Evolutionary conservation across 2,888 invertebrate genomes (phyloP), one percentile per base, ranked within the genome.

Genomic region (Leuctra nigra): DNA sequence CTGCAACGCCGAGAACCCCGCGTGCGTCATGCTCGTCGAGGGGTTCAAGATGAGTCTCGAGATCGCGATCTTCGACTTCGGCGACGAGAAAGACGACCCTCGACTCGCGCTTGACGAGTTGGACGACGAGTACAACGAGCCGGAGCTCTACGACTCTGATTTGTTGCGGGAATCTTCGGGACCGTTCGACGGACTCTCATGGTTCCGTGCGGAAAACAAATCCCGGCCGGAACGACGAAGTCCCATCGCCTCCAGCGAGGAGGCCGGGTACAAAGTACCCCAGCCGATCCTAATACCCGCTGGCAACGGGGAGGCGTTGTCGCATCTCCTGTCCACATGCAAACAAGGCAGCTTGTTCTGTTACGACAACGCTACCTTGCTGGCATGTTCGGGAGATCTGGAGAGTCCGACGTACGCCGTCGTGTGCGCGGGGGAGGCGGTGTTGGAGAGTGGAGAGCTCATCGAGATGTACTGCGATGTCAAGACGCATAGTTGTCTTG

Each of bases 331-430:
- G 35, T 18, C 14, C 7, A 33, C 16, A 16, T 50, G 50, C 35
- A 22, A 33, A 20, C 18, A 18, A 2, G 50, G 50, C 2, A 35
- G 50, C 6, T 33, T 50, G 20, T 29, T 35, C 35, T 50, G 50
- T 33, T 14, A 18, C 16, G 35, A 50, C 35, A 33, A 33, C 33
- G 22, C 50, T 11, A 50, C 50, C 18, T 35, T 50, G 35, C 35
- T 50, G 33, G 50, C 50, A 18, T 50, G 50, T 13, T 33, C 33
- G 2, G 44, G 44, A 23, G 35, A 50, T 14, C 20, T 22, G 20
- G 35, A 50, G 35, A 33, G 20, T 14, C 50, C 29, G 20, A 35
- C 35, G 20, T 50, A 50, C 50, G 50, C 50, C 33, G n/a, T 50
- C 20, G 18, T 20, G 50, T 50, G 50, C 35, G 6, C 16, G 16